A percentile compares a stretch with the other conserved stretches of the same genome.
Conservation (phyloP, 1,140 invertebrate species). For the Andricus grossulariae region DNA sequence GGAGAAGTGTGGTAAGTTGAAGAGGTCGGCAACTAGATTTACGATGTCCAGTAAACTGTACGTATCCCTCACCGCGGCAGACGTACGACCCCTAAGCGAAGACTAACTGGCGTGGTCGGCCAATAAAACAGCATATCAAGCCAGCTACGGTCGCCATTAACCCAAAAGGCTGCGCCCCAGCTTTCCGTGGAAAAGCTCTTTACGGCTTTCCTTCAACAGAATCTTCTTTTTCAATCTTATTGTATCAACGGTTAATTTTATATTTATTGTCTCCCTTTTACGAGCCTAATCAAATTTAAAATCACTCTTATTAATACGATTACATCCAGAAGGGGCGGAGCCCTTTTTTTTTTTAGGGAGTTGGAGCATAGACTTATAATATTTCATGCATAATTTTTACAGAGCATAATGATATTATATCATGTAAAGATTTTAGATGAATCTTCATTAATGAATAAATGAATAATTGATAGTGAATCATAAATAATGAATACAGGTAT, state of each 20-base stretch:
- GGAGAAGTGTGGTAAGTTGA: conserved; percentile 46
- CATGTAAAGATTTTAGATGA: no score
- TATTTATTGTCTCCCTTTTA: not conserved
- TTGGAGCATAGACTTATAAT: no score
- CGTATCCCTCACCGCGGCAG: conserved; percentile 58
- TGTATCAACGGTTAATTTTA: conserved; percentile 1
- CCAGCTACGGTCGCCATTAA: conserved; percentile 58
- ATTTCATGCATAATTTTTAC: no score
- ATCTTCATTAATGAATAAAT: no score
- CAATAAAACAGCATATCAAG: conserved; percentile 68
- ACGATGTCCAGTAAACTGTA: conserved; percentile 55
- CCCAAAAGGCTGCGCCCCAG: conserved; percentile 49
- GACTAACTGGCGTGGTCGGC: conserved; percentile 65
- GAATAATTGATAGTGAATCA: no score
- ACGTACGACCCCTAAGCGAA: conserved; percentile 65
- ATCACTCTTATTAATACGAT: not conserved
- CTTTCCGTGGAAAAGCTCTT: conserved; percentile 50
- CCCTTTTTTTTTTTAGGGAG: no score
- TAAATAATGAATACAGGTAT: no score
- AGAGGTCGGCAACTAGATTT: conserved; percentile 57
- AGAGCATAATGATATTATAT: no score
- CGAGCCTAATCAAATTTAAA: conserved; percentile 5
- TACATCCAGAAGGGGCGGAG: no score
- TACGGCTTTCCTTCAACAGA: conserved; percentile 44
- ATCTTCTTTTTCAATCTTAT: conserved; percentile 46